Evolutionary conservation across 1,140 invertebrate species (phyloP), one percentile per base, ranked within the genome.

Genomic region (Aphelenchoides avenae): DNA sequence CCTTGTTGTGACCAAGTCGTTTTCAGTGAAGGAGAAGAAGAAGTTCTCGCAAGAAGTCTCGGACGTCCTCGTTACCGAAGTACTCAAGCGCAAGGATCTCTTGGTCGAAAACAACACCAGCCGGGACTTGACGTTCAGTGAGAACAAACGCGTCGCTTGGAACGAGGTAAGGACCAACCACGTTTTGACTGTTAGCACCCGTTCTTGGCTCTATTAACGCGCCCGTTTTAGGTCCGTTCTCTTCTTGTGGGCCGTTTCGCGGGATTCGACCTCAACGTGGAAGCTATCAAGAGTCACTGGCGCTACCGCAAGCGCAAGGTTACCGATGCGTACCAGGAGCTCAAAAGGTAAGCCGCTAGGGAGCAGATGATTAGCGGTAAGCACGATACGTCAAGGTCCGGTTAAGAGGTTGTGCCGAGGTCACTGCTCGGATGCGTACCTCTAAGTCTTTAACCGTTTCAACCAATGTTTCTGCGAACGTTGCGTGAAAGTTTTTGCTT

Each of bases 251-350:
- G 36, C 4, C 41, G 36, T 13, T 60, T 60, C 37, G 15, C 22
- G 6, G 31, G 43, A 20, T 60, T 60, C 31, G 59, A 60, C 26
- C 43, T 64, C 22, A 61, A 61, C 50, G 46, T 60, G 24, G 57
- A 60, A 39, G 57, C 57, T 18, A 60, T 60, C 27, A 60, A 60
- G 24, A 49, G 41, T 13, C 57, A 60, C 63, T 60, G 57, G 57
- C 57, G 57, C 26, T 60, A 60, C 20, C 48, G 57, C 7, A 60
- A 60, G n/a, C 33, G 57, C 20, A 60, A 60, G 26, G 57, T 60
- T 9, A 60, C 57, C 26, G 57, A 60, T 48, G 59, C 29, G 27
- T 60, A 58, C 50, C 31, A 46, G 34, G 57, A 60, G 29, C 31
- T 64, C 33, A 48, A 39, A 42, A 20, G 33, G 15, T 39, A 7